Percentiles rank a stretch among this genome's conserved stretches.
Conservation (phyloP, 2,797 vertebrate genomes). For the Tokudaia muenninki region DNA sequence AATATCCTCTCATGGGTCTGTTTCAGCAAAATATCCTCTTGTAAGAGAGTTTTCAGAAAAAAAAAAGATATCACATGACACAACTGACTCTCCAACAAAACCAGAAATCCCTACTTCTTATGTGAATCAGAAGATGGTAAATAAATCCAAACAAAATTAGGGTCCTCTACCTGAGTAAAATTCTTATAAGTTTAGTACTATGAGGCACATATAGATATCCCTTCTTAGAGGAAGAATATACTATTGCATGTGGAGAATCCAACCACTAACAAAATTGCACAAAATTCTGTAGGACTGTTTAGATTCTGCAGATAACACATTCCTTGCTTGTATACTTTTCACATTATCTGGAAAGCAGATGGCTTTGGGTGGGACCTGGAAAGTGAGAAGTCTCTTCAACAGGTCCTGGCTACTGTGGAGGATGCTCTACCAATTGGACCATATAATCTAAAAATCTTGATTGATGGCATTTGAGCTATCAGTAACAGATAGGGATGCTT, state of each 20-base stretch:
- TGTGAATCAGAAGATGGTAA: background rate
- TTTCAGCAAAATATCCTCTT: too few species aligned
- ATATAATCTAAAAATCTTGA: background rate
- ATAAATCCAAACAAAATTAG: background rate
- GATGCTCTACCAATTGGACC: background rate
- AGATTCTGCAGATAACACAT: background rate
- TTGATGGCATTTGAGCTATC: background rate
- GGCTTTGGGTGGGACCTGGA: background rate
- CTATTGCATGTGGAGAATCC: background rate
- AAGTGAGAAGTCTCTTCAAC: background rate
- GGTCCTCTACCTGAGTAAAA: background rate
- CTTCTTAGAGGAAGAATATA: background rate
- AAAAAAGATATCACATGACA: too few species aligned
- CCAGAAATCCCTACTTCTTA: too few species aligned
- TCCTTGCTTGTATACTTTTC: background rate
- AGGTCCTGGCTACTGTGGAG: background rate
- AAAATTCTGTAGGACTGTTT: background rate
- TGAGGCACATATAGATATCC: background rate
- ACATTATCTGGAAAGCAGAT: background rate
- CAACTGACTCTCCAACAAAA: too few species aligned
- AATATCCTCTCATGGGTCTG: too few species aligned
- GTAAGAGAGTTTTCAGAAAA: too few species aligned
- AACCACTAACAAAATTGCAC: too few species aligned
- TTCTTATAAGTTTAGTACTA: background rate
- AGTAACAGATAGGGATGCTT: background rate